Evolutionary conservation across 2,797 vertebrate species (phyloP).

Genomic region (Forpus xanthops): DNA sequence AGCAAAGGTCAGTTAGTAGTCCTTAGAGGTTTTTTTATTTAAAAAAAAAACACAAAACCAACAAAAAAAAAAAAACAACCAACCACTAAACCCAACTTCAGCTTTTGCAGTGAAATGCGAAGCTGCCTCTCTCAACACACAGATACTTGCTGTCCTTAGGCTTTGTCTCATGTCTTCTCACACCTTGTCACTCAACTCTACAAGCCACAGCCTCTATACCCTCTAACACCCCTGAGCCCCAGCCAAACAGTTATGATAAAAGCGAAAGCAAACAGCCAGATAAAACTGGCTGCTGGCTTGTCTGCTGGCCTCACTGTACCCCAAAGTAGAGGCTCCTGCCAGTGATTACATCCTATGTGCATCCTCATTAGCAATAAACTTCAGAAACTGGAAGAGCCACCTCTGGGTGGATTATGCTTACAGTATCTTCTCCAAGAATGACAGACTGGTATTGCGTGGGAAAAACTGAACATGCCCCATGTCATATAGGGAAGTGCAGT

Average conservation of each 20-base stretch:
- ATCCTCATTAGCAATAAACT: constrained; percentile 73
- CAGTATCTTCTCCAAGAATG: constrained; percentile 58
- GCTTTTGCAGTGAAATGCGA: background rate
- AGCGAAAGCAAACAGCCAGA: constrained; percentile 61
- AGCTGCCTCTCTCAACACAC: background rate
- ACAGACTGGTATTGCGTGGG: constrained; percentile 20
- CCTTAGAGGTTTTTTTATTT: background rate
- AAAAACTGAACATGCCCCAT: constrained; percentile 7
- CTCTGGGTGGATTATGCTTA: constrained; percentile 49
- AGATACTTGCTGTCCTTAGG: background rate
- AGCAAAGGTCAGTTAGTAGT: background rate
- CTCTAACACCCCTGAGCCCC: constrained; percentile 61
- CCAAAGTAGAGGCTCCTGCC: constrained; percentile 45
- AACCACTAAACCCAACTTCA: background rate
- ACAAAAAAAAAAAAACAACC: background rate
- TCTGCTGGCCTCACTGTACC: constrained; percentile 66
- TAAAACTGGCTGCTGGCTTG: constrained; percentile 59
- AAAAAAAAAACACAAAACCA: background rate
- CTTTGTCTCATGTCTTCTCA: constrained; percentile 47
- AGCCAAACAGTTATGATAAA: constrained; percentile 72
- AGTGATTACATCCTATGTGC: constrained; percentile 65
- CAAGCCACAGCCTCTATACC: constrained; percentile 49
- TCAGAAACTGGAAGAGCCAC: constrained; percentile 53
- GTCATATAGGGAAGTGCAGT: constrained; percentile 13
- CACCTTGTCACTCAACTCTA: constrained; percentile 54